Evolutionary conservation across 2,797 vertebrate species (phyloP).

Genomic region (Tapera naevia): DNA sequence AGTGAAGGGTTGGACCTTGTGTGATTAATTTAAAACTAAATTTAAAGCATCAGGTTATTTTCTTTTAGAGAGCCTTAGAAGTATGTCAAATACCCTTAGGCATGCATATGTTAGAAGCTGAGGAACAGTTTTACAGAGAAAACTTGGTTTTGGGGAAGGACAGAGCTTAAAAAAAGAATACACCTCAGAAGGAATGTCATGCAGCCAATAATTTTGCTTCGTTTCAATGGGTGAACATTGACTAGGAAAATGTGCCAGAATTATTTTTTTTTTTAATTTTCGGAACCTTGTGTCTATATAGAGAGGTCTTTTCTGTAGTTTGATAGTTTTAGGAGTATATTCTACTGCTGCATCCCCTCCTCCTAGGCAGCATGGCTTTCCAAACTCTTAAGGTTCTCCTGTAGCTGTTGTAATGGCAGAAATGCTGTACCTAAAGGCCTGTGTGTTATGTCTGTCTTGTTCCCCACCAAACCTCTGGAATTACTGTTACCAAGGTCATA

Average conservation of each 20-base stretch:
- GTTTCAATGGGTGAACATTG: background rate
- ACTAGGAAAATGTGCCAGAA: background rate
- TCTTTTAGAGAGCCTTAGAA: background rate
- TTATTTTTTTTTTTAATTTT: background rate
- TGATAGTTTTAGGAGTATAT: background rate
- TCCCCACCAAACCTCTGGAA: background rate
- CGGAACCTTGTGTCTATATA: fast-evolving
- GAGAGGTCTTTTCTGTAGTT: background rate
- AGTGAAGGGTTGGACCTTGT: background rate
- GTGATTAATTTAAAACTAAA: background rate
- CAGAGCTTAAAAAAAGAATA: background rate
- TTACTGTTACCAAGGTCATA: background rate
- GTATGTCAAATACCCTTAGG: background rate
- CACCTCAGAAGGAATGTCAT: background rate
- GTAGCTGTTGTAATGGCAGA: background rate
- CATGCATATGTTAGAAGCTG: background rate
- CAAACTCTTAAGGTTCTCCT: background rate
- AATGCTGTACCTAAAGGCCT: background rate
- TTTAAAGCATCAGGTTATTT: background rate
- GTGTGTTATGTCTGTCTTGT: background rate
- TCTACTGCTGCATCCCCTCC: background rate
- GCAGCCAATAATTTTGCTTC: background rate
- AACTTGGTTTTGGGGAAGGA: background rate
- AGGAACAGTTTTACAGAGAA: background rate
- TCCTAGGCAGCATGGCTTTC: background rate